These are phyloP conservation scores for Liopterus haemorrhoidalis DNA, from an alignment of 2,888 invertebrate species.

Conservation along the genomic window DNA sequence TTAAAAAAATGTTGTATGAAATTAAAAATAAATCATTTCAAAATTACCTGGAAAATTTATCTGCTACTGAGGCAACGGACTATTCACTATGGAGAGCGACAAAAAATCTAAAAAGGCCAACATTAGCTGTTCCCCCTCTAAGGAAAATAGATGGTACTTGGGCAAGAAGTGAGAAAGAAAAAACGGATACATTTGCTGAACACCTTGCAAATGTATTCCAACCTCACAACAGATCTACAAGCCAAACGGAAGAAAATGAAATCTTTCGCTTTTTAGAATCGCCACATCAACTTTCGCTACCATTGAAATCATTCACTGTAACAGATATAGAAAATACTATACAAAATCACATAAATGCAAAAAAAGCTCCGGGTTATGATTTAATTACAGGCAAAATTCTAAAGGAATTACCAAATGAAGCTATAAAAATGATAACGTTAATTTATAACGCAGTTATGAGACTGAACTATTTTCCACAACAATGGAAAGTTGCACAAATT, in stretches of 20 bases:
- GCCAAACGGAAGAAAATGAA: slow-evolving; percentile 15
- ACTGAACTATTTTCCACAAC: slow-evolving; percentile 28
- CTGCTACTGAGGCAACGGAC: slow-evolving; percentile 13
- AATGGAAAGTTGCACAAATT: slow-evolving; percentile 24
- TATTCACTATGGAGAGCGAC: slow-evolving; percentile 32
- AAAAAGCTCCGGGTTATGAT: slow-evolving; percentile 31
- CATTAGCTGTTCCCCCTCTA: slow-evolving; percentile 23
- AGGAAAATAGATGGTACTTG: slow-evolving; percentile 23
- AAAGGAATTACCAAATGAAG: slow-evolving; percentile 27
- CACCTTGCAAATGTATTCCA: slow-evolving; percentile 28
- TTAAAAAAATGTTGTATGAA: slow-evolving; percentile 15
- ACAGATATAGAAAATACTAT: slow-evolving; percentile 13
- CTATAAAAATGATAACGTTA: slow-evolving; percentile 11
- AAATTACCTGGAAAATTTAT: slow-evolving; percentile 14
- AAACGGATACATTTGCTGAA: slow-evolving; percentile 28
- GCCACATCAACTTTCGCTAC: slow-evolving; percentile 16
- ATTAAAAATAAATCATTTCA: slow-evolving; percentile 13
- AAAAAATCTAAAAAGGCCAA: slow-evolving; percentile 25
- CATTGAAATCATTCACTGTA: slow-evolving; percentile 6
- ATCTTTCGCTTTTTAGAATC: slow-evolving; percentile 14
- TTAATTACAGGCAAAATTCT: slow-evolving; percentile 30
- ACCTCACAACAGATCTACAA: slow-evolving; percentile 18
- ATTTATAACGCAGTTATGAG: slow-evolving; percentile 26
- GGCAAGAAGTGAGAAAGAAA: slow-evolving; percentile 28
- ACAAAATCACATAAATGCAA: slow-evolving; percentile 8